Percentiles rank a stretch among this genome's conserved stretches.
These are phyloP conservation scores for Drosophila repletoides DNA, from an alignment of 1,140 invertebrate species.

Conservation along the genomic window DNA sequence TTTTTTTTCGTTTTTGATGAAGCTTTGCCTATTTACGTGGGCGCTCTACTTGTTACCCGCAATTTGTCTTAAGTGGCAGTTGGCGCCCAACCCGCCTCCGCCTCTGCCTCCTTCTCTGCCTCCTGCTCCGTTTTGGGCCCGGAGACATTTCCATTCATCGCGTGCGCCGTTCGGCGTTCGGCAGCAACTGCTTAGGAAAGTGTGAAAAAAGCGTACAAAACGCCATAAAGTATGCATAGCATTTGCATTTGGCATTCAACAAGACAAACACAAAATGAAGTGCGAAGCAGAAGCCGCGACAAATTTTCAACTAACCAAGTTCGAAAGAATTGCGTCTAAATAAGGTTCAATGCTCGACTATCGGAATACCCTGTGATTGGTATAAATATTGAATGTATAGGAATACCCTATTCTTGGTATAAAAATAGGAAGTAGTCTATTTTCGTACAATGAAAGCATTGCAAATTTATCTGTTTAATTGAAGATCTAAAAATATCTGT, in stretches of 20 bases:
- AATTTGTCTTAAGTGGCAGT: slow-evolving; percentile 81
- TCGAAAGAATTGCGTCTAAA: background rate
- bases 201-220: slow-evolving; percentile 70
- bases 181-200: slow-evolving; percentile 38
- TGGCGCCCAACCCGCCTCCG: slow-evolving; percentile 16
- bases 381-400: background rate
- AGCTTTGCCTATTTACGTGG: slow-evolving; percentile 56
- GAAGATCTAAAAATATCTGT: too few relatives aligned
- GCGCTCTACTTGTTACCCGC: slow-evolving; percentile 63
- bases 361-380: slow-evolving; percentile 2
- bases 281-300: slow-evolving; percentile 75
- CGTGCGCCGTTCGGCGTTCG: too few relatives aligned
- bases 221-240: slow-evolving; percentile 81
- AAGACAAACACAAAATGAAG: slow-evolving; percentile 81
- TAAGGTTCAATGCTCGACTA: background rate
- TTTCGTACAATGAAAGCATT: too few relatives aligned
- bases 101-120: background rate
- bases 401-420: too few relatives aligned
- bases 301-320: slow-evolving; percentile 58
- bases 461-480: too few relatives aligned
- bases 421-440: too few relatives aligned
- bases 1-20: background rate
- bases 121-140: too few relatives aligned
- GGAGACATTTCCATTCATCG: slow-evolving; percentile 37
- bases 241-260: slow-evolving; percentile 82